Percentiles rank a stretch among this genome's conserved stretches.
phyloP scores from a whole-genome alignment of 2,888 invertebrate genomes.

The Lepetodrilus schrolli region DNA sequence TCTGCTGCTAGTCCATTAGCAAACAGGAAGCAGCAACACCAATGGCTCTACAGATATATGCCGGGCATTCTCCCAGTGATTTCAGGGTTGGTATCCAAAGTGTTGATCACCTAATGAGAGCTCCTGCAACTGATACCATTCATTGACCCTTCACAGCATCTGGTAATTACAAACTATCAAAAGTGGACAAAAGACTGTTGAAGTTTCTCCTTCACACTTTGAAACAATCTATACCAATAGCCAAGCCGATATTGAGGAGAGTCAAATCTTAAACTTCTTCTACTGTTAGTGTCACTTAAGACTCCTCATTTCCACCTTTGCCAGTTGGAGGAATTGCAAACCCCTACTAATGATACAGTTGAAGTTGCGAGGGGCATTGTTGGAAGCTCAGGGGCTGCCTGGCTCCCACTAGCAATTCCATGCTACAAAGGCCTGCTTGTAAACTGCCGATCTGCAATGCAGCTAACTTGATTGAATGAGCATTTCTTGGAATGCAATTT shows the following conservation, averaged over 20 bases:
- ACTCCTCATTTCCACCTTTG: background rate
- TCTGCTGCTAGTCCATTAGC: no score
- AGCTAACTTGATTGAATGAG: slow-evolving; percentile 4
- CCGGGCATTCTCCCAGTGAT: no score
- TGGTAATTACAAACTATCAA: background rate
- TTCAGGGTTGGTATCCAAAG: no score
- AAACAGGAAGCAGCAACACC: no score
- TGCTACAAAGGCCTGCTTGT: background rate
- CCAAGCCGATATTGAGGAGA: background rate
- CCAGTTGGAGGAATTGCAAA: background rate
- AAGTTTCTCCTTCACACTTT: background rate
- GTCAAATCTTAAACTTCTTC: background rate
- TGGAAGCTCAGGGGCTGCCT: background rate
- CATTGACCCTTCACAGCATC: background rate
- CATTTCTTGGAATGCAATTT: slow-evolving; percentile 3
- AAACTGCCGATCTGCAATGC: background rate
- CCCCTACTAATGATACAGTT: background rate
- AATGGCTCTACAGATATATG: no score
- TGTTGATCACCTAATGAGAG: no score
- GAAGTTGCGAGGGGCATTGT: background rate
- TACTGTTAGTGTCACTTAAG: background rate
- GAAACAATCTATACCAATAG: background rate
- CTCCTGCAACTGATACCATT: no score
- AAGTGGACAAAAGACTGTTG: background rate
- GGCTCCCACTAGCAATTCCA: background rate